A percentile compares a stretch with the other conserved stretches of the same genome.
Conservation (phyloP, 2,888 invertebrate genomes). For the Synanthedon vespiformis region DNA sequence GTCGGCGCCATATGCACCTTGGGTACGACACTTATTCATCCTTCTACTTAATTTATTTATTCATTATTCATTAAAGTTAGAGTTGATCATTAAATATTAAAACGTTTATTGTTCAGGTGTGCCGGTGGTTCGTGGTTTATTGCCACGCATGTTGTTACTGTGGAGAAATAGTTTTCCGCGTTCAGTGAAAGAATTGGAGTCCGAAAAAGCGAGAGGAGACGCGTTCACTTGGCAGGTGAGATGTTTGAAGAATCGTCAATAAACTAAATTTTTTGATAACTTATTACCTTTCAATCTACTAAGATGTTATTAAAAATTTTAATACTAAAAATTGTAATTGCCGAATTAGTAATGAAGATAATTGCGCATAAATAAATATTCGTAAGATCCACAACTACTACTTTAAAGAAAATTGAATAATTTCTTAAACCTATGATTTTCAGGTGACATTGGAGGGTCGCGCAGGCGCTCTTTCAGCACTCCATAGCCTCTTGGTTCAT, state of each 20-base stretch:
- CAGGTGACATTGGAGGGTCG: constrained; percentile 94
- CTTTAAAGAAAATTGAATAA: too few relatives aligned
- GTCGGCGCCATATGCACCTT: constrained; percentile 97
- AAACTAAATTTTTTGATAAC: too few relatives aligned
- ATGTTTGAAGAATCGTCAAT: neutral
- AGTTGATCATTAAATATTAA: too few relatives aligned
- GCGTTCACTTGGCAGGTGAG: constrained; percentile 97
- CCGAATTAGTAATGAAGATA: too few relatives aligned
- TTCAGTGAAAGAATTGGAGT: constrained; percentile 95
- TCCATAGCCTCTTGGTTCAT: constrained; percentile 92
- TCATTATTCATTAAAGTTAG: neutral
- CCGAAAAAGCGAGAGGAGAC: constrained; percentile 95
- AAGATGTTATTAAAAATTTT: too few relatives aligned
- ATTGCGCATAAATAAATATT: too few relatives aligned
- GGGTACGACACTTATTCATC: constrained; percentile 58
- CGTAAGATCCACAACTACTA: too few relatives aligned
- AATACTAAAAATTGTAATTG: too few relatives aligned
- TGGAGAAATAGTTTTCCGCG: constrained; percentile 99
- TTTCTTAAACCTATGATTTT: too few relatives aligned
- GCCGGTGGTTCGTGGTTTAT: constrained; percentile 89
- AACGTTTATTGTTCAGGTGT: constrained; percentile 70
- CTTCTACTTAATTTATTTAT: neutral
- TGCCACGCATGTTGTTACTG: constrained; percentile 92
- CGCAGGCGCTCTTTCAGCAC: constrained; percentile 94
- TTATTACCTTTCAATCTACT: too few relatives aligned